A percentile compares a stretch with the other conserved stretches of the same genome.
These are phyloP conservation scores for Seriola rivoliana DNA, from an alignment of 2,113 vertebrate genomes.

Conservation along the genomic window DNA sequence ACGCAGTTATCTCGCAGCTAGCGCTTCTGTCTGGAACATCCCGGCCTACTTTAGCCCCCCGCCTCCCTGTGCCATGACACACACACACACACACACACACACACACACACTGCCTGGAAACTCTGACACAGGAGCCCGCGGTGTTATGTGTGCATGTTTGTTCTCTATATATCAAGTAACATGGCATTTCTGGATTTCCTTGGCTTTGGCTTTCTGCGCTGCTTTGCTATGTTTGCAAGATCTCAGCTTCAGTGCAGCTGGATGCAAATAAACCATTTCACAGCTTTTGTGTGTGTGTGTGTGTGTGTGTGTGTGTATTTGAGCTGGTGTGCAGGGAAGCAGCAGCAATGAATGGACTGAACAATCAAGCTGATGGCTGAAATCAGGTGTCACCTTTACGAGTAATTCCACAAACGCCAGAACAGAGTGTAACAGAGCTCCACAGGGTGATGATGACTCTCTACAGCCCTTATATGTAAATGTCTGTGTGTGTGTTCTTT, in stretches of 20 bases:
- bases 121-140: conserved; percentile 71
- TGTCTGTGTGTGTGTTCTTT: too few relatives aligned
- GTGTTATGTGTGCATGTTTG: conserved; percentile 66
- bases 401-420: neutral
- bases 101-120: conserved; percentile 63
- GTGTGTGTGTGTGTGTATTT: neutral
- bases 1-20: conserved; percentile 86
- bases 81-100: conserved; percentile 34
- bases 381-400: conserved; percentile 37
- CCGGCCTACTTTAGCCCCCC: conserved; percentile 84
- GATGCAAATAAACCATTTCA: conserved; percentile 32
- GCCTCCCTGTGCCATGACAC: conserved; percentile 44
- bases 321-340: neutral
- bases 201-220: neutral
- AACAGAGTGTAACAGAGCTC: neutral
- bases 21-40: conserved; percentile 84
- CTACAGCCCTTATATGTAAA: too few relatives aligned
- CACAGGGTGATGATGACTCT: neutral
- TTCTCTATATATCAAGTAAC: conserved; percentile 66
- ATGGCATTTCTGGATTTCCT: conserved; percentile 53
- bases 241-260: neutral
- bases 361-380: conserved; percentile 36
- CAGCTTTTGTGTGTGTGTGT: neutral
- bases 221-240: conserved; percentile 21
- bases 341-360: neutral